Evolutionary conservation across 2,888 invertebrate species (phyloP), one percentile per base, ranked within the genome.

Genomic region (Sarcophaga subvicina): DNA sequence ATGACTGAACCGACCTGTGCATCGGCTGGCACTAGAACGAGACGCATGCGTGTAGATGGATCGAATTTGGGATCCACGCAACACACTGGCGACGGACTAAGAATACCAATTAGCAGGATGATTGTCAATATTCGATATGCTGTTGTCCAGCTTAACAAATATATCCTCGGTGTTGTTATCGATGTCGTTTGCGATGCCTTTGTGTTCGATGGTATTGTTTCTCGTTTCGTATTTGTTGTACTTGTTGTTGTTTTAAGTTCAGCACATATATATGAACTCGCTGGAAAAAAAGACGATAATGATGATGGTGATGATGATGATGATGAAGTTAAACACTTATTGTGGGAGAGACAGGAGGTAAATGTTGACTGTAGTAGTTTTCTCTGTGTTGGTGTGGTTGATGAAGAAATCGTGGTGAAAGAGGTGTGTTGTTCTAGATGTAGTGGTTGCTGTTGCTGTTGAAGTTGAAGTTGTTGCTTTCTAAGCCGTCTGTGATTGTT

Each of bases 1-100:
- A 98, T 96, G 92, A 97, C 96, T 80, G 97, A 96, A 90, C 97
- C 97, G 90, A 97, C 95, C 90, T 96, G 95, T 71, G 97, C 97
- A 93, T 98, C 97, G 73, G 97, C 96, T 80, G 98, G 98, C 84
- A 98, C 96, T 82, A 97, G 94, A 88, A 97, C 96, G 89, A 97
- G 95, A 91, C 96, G 95, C 96, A 98, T 97, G 91, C 96, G 95
- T 89, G 97, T 97, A 90, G 96, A 96, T 86, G 96, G 96, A 94
- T 98, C 98, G 94, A 98, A 97, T 91, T 96, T 95, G 80, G 98
- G 97, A 92, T 96, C 96, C 91, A 96, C 96, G 89, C 94, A 90
- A 85, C 90, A 88, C 83, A 91, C 91, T 88, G 89, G 88, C 88
- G 90, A 90, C 88, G 92, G 93, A 89, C 91, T 91, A 69, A 93